Evolutionary conservation across 2,797 vertebrate species (phyloP).

Genomic region (Notolabrus celidotus): DNA sequence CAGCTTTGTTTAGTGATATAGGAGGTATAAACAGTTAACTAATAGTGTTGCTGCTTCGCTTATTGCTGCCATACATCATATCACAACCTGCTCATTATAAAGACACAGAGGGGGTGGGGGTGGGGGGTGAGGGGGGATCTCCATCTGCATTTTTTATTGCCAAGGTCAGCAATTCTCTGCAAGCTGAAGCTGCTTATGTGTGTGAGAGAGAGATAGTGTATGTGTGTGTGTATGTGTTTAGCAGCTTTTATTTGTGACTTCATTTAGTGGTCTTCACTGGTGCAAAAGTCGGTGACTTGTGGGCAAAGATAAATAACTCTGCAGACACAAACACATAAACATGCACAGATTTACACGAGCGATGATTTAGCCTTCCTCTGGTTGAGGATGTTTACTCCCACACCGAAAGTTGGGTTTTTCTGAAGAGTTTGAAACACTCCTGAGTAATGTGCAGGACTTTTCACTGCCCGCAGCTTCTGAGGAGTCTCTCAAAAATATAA

Average conservation of each 20-base stretch:
- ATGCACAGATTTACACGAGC: background rate
- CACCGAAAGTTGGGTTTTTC: conserved; percentile 4
- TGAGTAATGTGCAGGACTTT: conserved; percentile 3
- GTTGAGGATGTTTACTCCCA: background rate
- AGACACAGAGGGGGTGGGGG: conserved; percentile 53
- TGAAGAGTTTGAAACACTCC: background rate
- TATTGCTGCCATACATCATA: conserved; percentile 80
- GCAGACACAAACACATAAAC: conserved; percentile 28
- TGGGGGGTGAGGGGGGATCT: conserved; percentile 30
- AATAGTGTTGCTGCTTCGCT: conserved; percentile 75
- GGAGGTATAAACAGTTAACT: conserved; percentile 74
- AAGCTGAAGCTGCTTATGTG: conserved; percentile 36
- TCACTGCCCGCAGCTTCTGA: background rate
- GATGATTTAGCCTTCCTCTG: conserved; percentile 8
- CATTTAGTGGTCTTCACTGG: conserved; percentile 53
- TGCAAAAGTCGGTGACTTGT: conserved; percentile 45
- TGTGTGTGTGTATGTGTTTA: conserved; percentile 23
- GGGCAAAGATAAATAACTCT: conserved; percentile 52
- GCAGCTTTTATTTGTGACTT: conserved; percentile 54
- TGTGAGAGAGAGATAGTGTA: background rate
- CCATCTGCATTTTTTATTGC: conserved; percentile 81
- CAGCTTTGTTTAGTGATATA: conserved; percentile 55
- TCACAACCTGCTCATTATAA: conserved; percentile 76
- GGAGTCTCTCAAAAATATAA: background rate
- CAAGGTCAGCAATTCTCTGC: conserved; percentile 74